A percentile compares a stretch with the other conserved stretches of the same genome.
phyloP scores from a whole-genome alignment of 2,888 invertebrate species.

The Arctia plantaginis region DNA sequence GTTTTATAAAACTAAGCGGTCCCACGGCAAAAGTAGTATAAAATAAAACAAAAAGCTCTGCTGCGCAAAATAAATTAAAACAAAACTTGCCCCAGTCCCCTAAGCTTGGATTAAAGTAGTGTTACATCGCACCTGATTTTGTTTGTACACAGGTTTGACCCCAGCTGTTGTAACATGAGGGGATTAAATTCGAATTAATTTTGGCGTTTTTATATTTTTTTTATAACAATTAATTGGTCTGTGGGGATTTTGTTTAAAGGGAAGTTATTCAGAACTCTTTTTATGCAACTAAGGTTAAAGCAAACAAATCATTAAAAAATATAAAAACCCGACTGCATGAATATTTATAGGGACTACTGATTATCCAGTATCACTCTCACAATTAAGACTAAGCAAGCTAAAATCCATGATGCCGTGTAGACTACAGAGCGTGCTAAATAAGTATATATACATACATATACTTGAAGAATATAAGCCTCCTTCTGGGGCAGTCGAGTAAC shows the following conservation, averaged over 20 bases:
- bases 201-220: conserved; percentile 44
- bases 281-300: neutral
- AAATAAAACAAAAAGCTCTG: neutral
- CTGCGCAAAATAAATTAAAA: neutral
- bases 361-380: neutral
- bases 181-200: conserved; percentile 49
- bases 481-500: too few relatives aligned
- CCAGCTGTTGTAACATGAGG: conserved; percentile 40
- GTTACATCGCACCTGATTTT: conserved; percentile 48
- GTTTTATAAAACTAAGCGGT: too few relatives aligned
- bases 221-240: conserved; percentile 7
- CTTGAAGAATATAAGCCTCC: too few relatives aligned
- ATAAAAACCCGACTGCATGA: neutral
- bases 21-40: neutral
- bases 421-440: too few relatives aligned
- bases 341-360: neutral
- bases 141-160: conserved; percentile 24
- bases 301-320: neutral
- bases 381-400: neutral
- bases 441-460: too few relatives aligned
- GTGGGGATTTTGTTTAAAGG: neutral
- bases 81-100: conserved; percentile 17
- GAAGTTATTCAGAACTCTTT: neutral
- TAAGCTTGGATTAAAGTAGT: conserved; percentile 41
- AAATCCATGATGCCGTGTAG: neutral